Base-by-base conservation (phyloP, 2,797 vertebrate species). In the Tenualosa thibaudeaui region DNA sequence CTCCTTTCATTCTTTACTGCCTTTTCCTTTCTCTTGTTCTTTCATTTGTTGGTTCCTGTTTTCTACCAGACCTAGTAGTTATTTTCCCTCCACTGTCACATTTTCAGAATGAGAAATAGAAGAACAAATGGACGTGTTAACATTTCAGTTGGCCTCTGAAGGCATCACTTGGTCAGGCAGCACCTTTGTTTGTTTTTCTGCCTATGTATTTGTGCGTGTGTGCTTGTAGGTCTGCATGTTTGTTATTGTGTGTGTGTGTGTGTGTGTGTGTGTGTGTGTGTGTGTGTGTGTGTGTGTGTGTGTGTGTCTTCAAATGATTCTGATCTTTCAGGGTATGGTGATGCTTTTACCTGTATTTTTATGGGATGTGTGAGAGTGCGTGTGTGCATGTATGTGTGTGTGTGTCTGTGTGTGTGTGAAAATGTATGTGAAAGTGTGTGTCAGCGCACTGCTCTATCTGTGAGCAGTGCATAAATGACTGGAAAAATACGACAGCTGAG, bases 401-500 rank as follows among this genome's bases (percentile, higher is more conserved):
- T 5, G 17, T 24, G 26, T 65, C 24, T 65, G 60, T 65, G 8
- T 71, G 65, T 71, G 65, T 37, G 65, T 71, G 31, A 37, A 26
- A 37, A 24, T 65, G 24, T 31, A 7, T 65, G 62, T 65, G 62
- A 31, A 7, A 31, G 62, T 71, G 26, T 71, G 26, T 37, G n/a
- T 46, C 19, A 53, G 51, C 56, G 0, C n/a, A 68, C 40, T 62
- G 81, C 5, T 10, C 0, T 49, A 49, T 54, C 1, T 83, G 53
- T 60, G 58, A 78, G 37, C 2, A 0, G 26, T 85, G 58, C 68
- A 54, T 50, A 65, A 3, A 17, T 56, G 26, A 60, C 50, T 58
- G 49, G 58, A 22, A 37, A 82, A 82, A 87, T 81, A 24, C 83
- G 82, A 86, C 8, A 7, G 75, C 85, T 10, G 68, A 84, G 86